phyloP scores from a whole-genome alignment of 2,888 invertebrate species.

The Euspilapteryx auroguttella region DNA sequence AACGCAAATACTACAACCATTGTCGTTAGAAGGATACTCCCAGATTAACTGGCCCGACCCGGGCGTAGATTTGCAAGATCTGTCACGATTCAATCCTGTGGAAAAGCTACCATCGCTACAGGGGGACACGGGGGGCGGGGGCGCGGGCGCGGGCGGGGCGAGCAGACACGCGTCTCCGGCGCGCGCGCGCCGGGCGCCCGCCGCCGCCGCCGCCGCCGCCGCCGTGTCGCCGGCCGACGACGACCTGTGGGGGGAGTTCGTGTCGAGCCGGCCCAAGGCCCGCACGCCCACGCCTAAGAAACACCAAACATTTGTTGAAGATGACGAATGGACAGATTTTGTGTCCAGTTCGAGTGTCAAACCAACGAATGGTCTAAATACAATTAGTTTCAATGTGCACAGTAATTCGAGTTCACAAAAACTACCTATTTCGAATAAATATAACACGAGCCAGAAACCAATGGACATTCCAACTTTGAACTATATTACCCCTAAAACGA shows the following conservation, averaged over 20 bases:
- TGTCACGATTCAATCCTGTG: slow-evolving; percentile 50
- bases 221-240: slow-evolving; percentile 29
- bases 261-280: slow-evolving; percentile 30
- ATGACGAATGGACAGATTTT: slow-evolving; percentile 55
- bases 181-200: slow-evolving; percentile 24
- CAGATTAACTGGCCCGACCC: slow-evolving; percentile 68
- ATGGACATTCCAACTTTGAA: slow-evolving; percentile 43
- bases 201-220: slow-evolving; percentile 15
- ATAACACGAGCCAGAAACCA: slow-evolving; percentile 18
- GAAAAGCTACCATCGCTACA: slow-evolving; percentile 45
- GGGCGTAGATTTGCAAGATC: slow-evolving; percentile 53
- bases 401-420: slow-evolving; percentile 42
- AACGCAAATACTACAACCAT: slow-evolving; percentile 48
- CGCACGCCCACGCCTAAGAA: slow-evolving; percentile 18
- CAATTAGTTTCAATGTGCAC: slow-evolving; percentile 48
- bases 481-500: slow-evolving; percentile 48
- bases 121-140: slow-evolving; percentile 26
- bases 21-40: slow-evolving; percentile 49
- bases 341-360: slow-evolving; percentile 44
- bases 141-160: slow-evolving; percentile 21
- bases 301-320: slow-evolving; percentile 24
- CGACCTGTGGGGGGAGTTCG: slow-evolving; percentile 55
- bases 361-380: slow-evolving; percentile 44
- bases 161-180: slow-evolving; percentile 36
- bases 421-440: slow-evolving; percentile 10